Conservation (phyloP, 1,140 invertebrate species). For the Eufriesea mexicana region DNA sequence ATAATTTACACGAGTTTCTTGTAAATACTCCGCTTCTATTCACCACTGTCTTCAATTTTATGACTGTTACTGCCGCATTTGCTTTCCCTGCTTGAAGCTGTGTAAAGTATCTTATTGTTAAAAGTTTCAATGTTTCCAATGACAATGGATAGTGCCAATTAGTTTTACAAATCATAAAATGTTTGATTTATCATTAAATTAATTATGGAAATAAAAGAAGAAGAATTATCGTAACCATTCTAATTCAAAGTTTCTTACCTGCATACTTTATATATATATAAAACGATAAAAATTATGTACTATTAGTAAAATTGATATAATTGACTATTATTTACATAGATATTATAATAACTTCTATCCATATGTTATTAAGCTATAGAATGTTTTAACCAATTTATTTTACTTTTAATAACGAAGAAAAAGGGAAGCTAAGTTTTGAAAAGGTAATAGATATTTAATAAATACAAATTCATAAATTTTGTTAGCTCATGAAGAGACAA, state of each 20-base stretch:
- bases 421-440: slow-evolving; percentile 8
- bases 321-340: neutral
- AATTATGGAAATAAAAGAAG: neutral
- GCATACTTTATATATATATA: slow-evolving; percentile 2
- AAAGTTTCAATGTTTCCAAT: slow-evolving; percentile 4
- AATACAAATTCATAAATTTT: neutral
- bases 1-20: neutral
- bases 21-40: slow-evolving; percentile 10
- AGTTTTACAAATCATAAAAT: neutral
- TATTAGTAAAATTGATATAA: slow-evolving; percentile 17
- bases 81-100: neutral
- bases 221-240: neutral
- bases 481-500: neutral
- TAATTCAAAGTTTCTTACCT: neutral
- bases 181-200: slow-evolving; percentile 12
- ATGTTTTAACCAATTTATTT: neutral
- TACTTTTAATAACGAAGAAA: neutral
- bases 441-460: neutral
- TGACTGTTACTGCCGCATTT: neutral
- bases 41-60: neutral
- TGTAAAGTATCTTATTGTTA: neutral
- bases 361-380: neutral
- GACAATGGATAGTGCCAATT: slow-evolving; percentile 28
- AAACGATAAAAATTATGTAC: slow-evolving; percentile 1
- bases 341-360: neutral